A percentile compares a stretch with the other conserved stretches of the same genome.
Evolutionary conservation across 2,113 vertebrate species (phyloP).

Genomic region (Scatophagus argus): DNA sequence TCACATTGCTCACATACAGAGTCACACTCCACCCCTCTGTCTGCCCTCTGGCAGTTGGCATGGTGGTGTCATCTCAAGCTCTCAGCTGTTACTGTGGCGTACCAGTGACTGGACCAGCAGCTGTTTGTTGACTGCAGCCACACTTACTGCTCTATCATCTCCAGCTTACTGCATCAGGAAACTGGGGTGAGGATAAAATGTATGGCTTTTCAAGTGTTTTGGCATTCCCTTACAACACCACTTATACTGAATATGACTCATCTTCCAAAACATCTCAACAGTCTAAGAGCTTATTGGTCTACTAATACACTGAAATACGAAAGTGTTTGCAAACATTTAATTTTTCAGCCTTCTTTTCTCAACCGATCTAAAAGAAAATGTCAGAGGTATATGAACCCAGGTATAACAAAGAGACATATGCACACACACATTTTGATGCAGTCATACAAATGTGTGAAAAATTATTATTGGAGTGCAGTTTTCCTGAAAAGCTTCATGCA

Average conservation of each 20-base stretch:
- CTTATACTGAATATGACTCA: neutral
- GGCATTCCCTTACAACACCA: neutral
- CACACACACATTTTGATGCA: neutral
- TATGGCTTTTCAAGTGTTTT: neutral
- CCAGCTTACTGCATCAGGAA: constrained; percentile 32
- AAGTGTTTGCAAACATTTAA: constrained; percentile 27
- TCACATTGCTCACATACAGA: constrained; percentile 75
- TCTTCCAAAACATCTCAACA: neutral
- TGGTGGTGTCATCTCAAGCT: constrained; percentile 45
- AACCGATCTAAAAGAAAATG: neutral
- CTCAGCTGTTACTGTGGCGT: constrained; percentile 71
- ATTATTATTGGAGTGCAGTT: neutral
- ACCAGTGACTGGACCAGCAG: constrained; percentile 55
- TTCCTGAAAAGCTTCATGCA: constrained; percentile 43
- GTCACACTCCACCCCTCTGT: constrained; percentile 49
- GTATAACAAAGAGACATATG: neutral
- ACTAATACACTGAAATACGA: neutral
- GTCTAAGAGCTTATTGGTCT: neutral
- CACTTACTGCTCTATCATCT: constrained; percentile 24
- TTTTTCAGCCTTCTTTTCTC: neutral
- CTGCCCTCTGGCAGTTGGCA: constrained; percentile 76
- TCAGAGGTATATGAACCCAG: neutral
- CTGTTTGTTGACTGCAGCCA: constrained; percentile 42
- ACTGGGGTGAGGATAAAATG: constrained; percentile 24
- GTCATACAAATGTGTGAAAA: neutral